Percentiles rank a stretch among this genome's conserved stretches.
phyloP scores from a whole-genome alignment of 92 coral and sea anemone species.

The Nematostella vectensis region DNA sequence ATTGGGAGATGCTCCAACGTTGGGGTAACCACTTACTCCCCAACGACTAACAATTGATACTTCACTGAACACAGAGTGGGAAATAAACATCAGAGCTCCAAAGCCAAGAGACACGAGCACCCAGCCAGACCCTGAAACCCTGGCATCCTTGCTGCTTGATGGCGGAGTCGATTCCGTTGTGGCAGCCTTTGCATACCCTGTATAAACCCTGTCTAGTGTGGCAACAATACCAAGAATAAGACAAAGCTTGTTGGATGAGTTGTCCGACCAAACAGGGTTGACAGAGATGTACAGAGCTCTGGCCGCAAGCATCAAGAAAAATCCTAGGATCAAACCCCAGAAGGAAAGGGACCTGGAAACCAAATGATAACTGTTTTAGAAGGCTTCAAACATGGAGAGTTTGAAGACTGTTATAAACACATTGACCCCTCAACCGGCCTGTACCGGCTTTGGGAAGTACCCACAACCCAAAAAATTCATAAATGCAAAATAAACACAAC shows the following conservation, averaged over 20 bases:
- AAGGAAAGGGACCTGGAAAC: constrained; percentile 72
- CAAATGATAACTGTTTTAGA: neutral
- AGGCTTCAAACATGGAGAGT: no score
- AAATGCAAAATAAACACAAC: no score
- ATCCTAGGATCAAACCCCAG: constrained; percentile 89
- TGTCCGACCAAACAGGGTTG: constrained; percentile 87
- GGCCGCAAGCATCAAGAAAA: constrained; percentile 63
- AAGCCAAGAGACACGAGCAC: constrained; percentile 69
- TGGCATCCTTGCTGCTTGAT: constrained; percentile 28
- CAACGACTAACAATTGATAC: constrained; percentile 87
- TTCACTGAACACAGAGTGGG: constrained; percentile 87
- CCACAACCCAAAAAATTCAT: no score
- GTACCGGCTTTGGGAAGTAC: no score
- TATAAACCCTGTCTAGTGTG: constrained; percentile 62
- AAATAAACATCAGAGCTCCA: constrained; percentile 77
- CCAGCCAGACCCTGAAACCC: constrained; percentile 69
- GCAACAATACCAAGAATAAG: constrained; percentile 59
- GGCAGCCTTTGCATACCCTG: constrained; percentile 43
- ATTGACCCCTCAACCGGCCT: no score
- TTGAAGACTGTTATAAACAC: no score
- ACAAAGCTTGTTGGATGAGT: constrained; percentile 48
- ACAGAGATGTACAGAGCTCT: constrained; percentile 65
- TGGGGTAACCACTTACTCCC: constrained; percentile 84
- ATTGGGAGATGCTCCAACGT: constrained; percentile 77
- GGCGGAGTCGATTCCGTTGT: constrained; percentile 35